Base-by-base conservation (phyloP, 2,797 vertebrate species). In the Chaenodraco wilsoni region DNA sequence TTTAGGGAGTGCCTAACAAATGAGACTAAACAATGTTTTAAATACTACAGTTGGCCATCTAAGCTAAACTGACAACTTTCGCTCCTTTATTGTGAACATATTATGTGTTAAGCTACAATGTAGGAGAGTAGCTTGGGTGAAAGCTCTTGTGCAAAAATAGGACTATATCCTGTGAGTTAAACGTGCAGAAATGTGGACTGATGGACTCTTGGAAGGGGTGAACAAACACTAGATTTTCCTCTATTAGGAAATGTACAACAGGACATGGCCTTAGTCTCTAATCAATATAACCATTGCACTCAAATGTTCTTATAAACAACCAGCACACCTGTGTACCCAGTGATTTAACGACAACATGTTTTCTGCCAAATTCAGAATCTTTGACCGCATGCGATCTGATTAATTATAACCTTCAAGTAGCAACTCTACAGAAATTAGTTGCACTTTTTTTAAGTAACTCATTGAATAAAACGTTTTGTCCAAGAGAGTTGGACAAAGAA, bases 201-300 rank as follows among this genome's bases (percentile, higher is more conserved):
- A 79, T 90, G 89, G 75, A 91, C 91, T 85, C 61, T 46, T 74
- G 68, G 58, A 81, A 55, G 65, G 65, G 23, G 50, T 84, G 41
- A 87, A 71, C 84, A 92, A 93, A 93, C 82, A 92, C 21, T 23
- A 17, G 23, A 63, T 49, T 74, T 67, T 74, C 51, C 49, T 50
- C 56, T 81, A 44, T 89, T 78, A 84, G 80, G 74, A 86, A 76
- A 84, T 52, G 74, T 45, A 79, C 57, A 51, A 27, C 55, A 86
- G 85, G 80, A 88, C 85, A 83, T 88, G 89, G 85, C 88, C 89
- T 90, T 90, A 86, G 79, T 76, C 63, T 43, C 52, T 49, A 62
- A 87, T 91, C 89, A 89, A 89, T 86, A 81, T 74, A 77, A 65
- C 52, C 2, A 14, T 55, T 17, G 12, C 43, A 43, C 62, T 59